Base-by-base conservation (phyloP, 2,888 invertebrate species). In the Drosophila macrospina region DNA sequence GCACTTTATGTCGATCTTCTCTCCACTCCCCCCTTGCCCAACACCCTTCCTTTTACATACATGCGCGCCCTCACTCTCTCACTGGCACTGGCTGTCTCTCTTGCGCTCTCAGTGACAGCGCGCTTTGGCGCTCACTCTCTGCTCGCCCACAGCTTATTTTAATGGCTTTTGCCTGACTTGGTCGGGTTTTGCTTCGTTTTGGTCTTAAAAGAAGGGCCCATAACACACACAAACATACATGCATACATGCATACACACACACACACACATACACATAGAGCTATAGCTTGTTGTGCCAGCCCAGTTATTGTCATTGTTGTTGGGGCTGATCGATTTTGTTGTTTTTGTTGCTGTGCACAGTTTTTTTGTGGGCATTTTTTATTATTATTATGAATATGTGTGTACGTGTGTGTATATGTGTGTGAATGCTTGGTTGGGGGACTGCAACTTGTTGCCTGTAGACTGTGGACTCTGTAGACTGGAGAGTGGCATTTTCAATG, bases 121-220 rank as follows among this genome's bases (percentile, higher is more conserved):
- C 15, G 44, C 44, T 44, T 39, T 48, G 54, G 37, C 26, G 32
- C 57, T 57, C 41, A 30, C 45, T 65, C 54, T 41, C 55, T 69
- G 72, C 65, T 80, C 82, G 82, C 85, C 84, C 85, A 83, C 85
- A 75, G 75, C 62, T 69, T 82, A 74, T 76, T 82, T 70, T 81
- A 79, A 80, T 82, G 78, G 73, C 65, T 81, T 84, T 84, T 81
- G 78, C 80, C 78, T 80, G 81, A 74, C 72, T 75, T 79, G 81
- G 79, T 84, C 69, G 82, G 73, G 72, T 82, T 80, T 79, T 39
- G 56, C 62, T 72, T 75, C 63, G 64, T 67, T 68, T 74, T 75
- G 60, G 74, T 68, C 72, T 79, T 66, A 84, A 82, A 84, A 84
- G 79, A 84, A 84, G 84, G 84, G 84, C 84, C 76, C 62, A 64